phyloP scores from a whole-genome alignment of 1,140 invertebrate genomes.

The Bombus affinis region DNA sequence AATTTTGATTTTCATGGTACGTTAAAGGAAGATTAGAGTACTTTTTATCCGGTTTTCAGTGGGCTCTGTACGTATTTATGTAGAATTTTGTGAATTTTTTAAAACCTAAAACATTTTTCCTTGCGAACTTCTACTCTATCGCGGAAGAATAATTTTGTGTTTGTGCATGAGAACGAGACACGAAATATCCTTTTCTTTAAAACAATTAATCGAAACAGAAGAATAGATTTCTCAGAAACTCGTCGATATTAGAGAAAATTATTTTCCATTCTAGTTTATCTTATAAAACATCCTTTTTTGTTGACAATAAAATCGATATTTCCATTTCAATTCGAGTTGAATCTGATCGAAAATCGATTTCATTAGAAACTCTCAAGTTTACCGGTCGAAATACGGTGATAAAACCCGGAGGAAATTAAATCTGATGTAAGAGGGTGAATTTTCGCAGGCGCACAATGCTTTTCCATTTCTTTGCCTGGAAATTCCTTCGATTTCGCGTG shows the following conservation, averaged over 20 bases:
- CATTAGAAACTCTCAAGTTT: background rate
- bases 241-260: too few species aligned
- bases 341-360: background rate
- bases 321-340: background rate
- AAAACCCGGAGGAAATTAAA: background rate
- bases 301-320: too few species aligned
- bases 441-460: slow-evolving; percentile 3
- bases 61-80: background rate
- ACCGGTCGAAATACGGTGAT: background rate
- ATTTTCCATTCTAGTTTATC: too few species aligned
- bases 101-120: too few species aligned
- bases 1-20: background rate
- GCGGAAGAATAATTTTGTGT: too few species aligned
- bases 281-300: background rate
- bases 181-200: too few species aligned
- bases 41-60: background rate
- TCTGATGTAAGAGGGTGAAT: slow-evolving; percentile 1
- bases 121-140: fast-evolving
- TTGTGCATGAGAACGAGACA: too few species aligned
- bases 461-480: background rate
- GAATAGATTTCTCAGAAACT: too few species aligned
- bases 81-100: background rate
- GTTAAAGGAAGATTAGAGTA: background rate
- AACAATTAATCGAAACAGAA: too few species aligned
- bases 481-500: slow-evolving; percentile 13